Evolutionary conservation across 2,113 vertebrate genomes (phyloP).

Genomic region (Aphelocoma coerulescens): DNA sequence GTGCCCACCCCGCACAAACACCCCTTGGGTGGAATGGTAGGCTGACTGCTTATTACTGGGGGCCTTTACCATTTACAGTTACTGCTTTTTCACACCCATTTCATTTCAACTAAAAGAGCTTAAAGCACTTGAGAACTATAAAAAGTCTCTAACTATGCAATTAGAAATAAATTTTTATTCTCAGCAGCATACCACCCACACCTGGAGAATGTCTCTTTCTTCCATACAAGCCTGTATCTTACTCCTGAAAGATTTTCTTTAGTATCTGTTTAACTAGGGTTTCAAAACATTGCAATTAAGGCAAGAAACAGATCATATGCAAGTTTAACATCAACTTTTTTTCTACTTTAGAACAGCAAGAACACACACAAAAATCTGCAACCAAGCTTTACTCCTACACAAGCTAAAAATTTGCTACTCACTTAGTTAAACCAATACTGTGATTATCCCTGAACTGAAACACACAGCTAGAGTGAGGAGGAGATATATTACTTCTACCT

Average conservation of each 20-base stretch:
- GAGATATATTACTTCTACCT: not conserved
- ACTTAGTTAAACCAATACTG: conserved; percentile 1
- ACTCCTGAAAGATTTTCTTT: not conserved
- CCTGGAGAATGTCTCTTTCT: not conserved
- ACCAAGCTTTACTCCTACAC: conserved; percentile 6
- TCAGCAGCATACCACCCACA: conserved; percentile 21
- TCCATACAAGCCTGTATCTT: not conserved
- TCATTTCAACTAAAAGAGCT: not conserved
- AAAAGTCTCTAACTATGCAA: not conserved
- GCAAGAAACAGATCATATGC: conserved; percentile 12
- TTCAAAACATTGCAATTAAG: conserved; percentile 4
- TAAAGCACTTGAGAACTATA: conserved; percentile 7
- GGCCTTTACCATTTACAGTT: not conserved
- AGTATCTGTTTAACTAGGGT: not conserved
- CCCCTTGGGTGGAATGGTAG: not conserved
- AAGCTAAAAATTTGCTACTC: conserved; percentile 4
- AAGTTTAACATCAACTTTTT: conserved; percentile 31
- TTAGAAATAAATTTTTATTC: conserved; percentile 27
- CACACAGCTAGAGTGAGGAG: not conserved
- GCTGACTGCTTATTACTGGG: not conserved
- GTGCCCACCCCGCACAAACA: not conserved
- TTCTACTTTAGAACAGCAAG: conserved; percentile 13
- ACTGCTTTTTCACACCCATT: not conserved
- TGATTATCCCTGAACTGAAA: not conserved
- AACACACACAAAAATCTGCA: not conserved